phyloP scores from a whole-genome alignment of 2,113 vertebrate species.

The Rhynchomys soricoides region DNA sequence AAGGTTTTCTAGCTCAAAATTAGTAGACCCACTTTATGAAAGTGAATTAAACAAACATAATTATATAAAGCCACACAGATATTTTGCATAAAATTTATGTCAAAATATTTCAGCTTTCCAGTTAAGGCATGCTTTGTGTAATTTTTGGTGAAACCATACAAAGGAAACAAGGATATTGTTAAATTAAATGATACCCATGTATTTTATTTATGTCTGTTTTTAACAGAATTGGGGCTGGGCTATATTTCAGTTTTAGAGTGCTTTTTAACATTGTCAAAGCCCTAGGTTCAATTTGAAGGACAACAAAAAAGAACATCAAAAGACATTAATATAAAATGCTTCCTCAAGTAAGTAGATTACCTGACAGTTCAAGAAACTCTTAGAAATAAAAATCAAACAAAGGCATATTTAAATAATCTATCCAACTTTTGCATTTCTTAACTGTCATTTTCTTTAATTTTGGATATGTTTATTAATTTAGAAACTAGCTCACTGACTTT shows the following conservation, averaged over 20 bases:
- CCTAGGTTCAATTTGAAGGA: neutral
- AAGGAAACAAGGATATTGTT: neutral
- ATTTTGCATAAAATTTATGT: neutral
- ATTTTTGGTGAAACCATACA: neutral
- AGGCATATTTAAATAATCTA: neutral
- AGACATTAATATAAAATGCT: neutral
- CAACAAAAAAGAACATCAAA: neutral
- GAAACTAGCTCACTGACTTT: neutral
- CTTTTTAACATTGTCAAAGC: neutral
- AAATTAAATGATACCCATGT: neutral
- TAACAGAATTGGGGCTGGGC: neutral
- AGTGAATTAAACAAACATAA: neutral
- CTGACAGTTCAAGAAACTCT: neutral
- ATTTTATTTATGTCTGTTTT: neutral
- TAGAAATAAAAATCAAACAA: neutral
- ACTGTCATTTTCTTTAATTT: neutral
- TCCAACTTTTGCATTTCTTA: neutral
- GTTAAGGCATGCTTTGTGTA: neutral
- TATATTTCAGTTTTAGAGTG: neutral
- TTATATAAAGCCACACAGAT: neutral
- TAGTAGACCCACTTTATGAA: neutral
- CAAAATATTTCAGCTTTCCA: constrained; percentile 18
- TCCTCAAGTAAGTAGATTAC: neutral
- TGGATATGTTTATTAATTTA: neutral
- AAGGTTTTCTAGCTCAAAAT: neutral